Base-by-base conservation (phyloP, 2,888 invertebrate species). In the Falcaria lacertinaria region DNA sequence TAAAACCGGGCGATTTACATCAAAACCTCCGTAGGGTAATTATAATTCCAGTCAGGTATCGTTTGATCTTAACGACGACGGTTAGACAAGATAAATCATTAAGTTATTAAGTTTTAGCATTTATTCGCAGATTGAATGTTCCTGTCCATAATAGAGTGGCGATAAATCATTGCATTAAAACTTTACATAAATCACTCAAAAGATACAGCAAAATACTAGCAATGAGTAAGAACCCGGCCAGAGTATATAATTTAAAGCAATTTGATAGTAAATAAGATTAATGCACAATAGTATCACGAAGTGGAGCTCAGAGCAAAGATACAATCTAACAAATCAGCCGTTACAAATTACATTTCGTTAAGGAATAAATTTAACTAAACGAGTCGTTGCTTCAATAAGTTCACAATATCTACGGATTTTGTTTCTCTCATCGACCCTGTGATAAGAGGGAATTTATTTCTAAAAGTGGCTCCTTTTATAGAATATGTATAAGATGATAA, bases 351-450 rank as follows among this genome's bases (percentile, higher is more conserved):
- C 60, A 62, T 57, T 52, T 54, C 50, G 51, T 43, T 55, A 39
- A 50, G 44, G 39, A 57, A 57, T 54, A 64, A 56, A 69, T 62
- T 54, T 54, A 58, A 57, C 51, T 54, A 54, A 56, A 55, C 60
- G 62, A 51, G 49, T 43, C 57, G 55, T 46, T 45, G 58, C 45
- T 38, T 48, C 50, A 50, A 59, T 54, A 48, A 46, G 45, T 41
- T 47, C 28, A 17, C 15, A 43, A 38, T 45, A 56, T 57, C 52
- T 47, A 14, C 5, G 25, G 22, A 22, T 37, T 25, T 37, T 37
- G 37, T 37, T 13, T n/a, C 37, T 25, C n/a, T 37, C 22, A 22
- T 15, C 14, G 22, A 13, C 15, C 13, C 5, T 15, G 8, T 15
- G 22, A 37, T 37, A 37, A 37, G 15, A 14, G 14, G 0, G 13